These are phyloP conservation scores for Nemurella pictetii DNA, from an alignment of 2,888 invertebrate species.

Conservation along the genomic window DNA sequence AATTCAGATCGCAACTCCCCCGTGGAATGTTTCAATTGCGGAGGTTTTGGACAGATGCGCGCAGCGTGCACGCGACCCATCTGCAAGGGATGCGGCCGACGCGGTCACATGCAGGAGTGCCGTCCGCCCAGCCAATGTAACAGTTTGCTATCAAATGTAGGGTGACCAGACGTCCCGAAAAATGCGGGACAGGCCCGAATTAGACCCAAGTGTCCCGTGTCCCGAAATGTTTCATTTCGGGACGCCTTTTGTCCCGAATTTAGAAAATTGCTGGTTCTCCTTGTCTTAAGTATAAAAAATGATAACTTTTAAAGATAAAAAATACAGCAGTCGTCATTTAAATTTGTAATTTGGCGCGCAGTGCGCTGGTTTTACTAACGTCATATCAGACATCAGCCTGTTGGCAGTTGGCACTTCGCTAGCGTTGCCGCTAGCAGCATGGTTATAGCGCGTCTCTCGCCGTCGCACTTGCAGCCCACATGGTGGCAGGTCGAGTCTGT, in stretches of 20 bases:
- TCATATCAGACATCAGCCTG: not conserved
- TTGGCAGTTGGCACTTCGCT: not conserved
- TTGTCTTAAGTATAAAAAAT: not conserved
- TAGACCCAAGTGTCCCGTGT: slow-evolving; percentile 9
- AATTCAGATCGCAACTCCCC: no score
- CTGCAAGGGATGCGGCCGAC: no score
- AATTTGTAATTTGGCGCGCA: slow-evolving; percentile 16
- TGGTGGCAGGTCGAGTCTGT: not conserved
- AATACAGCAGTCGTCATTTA: not conserved
- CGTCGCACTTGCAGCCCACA: not conserved
- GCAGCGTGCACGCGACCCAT: no score
- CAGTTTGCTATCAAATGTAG: no score
- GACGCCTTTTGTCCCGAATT: slow-evolving; percentile 13
- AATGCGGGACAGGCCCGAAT: slow-evolving; percentile 5
- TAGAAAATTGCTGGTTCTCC: not conserved
- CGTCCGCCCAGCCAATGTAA: no score
- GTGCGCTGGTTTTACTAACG: not conserved
- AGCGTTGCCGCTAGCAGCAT: not conserved
- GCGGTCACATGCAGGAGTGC: no score
- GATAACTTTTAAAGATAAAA: not conserved
- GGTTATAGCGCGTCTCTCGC: not conserved
- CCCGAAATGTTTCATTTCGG: not conserved
- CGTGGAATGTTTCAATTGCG: no score
- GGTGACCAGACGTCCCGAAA: slow-evolving; percentile 13
- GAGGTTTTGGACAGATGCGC: no score